Base-by-base conservation (phyloP, 2,113 vertebrate genomes). In the Glaucomys volans region DNA sequence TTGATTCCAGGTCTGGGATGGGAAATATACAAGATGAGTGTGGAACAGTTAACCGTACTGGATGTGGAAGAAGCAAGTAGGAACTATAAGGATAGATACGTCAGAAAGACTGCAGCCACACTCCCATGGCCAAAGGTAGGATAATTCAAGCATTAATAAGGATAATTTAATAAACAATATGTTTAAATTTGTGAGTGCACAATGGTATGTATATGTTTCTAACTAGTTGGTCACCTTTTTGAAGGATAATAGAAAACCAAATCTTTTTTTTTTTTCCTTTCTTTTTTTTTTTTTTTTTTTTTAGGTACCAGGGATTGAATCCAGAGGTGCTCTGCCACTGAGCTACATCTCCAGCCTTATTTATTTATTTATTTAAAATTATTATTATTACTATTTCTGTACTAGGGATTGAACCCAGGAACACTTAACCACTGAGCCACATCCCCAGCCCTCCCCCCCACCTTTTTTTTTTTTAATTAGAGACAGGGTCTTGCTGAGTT, bases 111-210 rank as follows among this genome's bases (percentile, higher is more conserved):
- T 85, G 47, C 30, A 89, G 10, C 64, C 47, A n/a, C 84, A 26
- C 42, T 85, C 44, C 71, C n/a, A 24, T 47, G 12, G 16, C 28
- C 77, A 88, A 93, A 77, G 72, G 50, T 88, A 82, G 67, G 75
- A 59, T 37, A 62, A 88, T 85, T 50, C 93, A 74, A 90, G 3
- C 67, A 40, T 87, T 89, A 93, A 47, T 86, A 91, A 92, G 22
- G 30, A 71, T 89, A 91, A 85, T 47, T 84, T 77, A 90, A 83
- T 92, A 91, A 92, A 90, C 50, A 92, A 11, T 71, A 40, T 93
- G 28, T 91, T 93, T 91, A 94, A 91, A 75, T 76, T 20, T 11
- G 40, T 77, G 37, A 81, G 37, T 85, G 81, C 30, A 71, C 92
- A 94, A 62, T 92, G 37, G 8, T 89, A n/a, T 75, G 22, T 85